Conservation (phyloP, 2,888 invertebrate genomes). For the Autographa gamma region DNA sequence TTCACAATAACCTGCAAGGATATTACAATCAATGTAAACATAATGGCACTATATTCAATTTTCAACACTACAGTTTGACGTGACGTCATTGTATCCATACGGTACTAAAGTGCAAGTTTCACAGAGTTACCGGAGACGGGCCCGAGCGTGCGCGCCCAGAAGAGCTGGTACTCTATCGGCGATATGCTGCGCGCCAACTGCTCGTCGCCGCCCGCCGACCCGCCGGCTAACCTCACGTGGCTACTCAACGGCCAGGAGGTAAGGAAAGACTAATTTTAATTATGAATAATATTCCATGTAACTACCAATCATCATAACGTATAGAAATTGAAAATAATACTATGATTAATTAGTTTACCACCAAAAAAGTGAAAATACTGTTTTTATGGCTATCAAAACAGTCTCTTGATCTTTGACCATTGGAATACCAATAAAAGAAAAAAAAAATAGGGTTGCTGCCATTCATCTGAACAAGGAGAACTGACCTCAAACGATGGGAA, state of each 20-base stretch:
- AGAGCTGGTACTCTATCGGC: constrained; percentile 91
- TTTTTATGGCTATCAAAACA: too few relatives aligned
- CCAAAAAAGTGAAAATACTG: too few relatives aligned
- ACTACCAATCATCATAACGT: too few relatives aligned
- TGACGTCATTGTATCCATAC: not conserved
- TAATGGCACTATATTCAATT: too few relatives aligned
- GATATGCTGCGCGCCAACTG: constrained; percentile 92
- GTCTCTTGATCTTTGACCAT: too few relatives aligned
- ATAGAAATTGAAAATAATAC: too few relatives aligned
- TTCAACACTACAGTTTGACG: not conserved
- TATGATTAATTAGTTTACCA: too few relatives aligned
- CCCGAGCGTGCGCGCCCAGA: constrained; percentile 90
- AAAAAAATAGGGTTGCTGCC: too few relatives aligned
- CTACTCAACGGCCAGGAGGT: constrained; percentile 91
- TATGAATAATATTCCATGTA: not conserved
- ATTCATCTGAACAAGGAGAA: too few relatives aligned
- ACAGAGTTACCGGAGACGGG: constrained; percentile 90
- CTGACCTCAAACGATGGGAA: not conserved
- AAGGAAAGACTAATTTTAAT: constrained; percentile 18
- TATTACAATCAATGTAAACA: too few relatives aligned
- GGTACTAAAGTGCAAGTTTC: constrained; percentile 15
- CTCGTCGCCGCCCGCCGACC: constrained; percentile 91
- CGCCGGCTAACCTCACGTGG: constrained; percentile 91
- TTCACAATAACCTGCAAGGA: too few relatives aligned
- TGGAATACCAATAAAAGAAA: too few relatives aligned